phyloP scores from a whole-genome alignment of 2,113 vertebrate genomes.

The Psephotus haematonotus region DNA sequence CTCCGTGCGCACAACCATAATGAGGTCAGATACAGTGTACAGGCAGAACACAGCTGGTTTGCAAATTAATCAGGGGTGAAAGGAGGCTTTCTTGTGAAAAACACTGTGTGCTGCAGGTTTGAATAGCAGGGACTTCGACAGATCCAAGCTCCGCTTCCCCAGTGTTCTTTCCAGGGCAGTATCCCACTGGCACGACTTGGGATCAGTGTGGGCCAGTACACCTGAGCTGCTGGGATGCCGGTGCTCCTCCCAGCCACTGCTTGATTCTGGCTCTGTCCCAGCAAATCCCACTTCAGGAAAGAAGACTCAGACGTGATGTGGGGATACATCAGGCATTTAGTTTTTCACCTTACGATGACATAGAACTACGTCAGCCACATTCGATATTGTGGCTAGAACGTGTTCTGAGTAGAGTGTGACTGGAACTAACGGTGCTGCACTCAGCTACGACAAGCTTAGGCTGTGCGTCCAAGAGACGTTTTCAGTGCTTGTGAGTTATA shows the following conservation, averaged over 20 bases:
- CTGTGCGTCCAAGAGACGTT: no score
- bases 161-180: background rate
- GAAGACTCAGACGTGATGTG: accelerated
- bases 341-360: background rate
- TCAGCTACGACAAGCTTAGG: background rate
- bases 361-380: background rate
- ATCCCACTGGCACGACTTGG: accelerated
- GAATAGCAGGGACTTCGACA: background rate
- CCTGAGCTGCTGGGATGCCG: background rate
- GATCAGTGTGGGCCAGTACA: accelerated
- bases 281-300: background rate
- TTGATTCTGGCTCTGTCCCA: accelerated
- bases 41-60: constrained; percentile 24
- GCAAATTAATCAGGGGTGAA: background rate
- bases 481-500: background rate
- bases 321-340: accelerated
- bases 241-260: background rate
- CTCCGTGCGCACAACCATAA: background rate
- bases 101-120: background rate
- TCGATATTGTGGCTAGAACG: accelerated
- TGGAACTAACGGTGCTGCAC: background rate
- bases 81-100: background rate
- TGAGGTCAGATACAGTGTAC: constrained; percentile 3
- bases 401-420: background rate
- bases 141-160: background rate